These are phyloP conservation scores for Neodiprion lecontei DNA, from an alignment of 1,140 invertebrate genomes.

Conservation along the genomic window DNA sequence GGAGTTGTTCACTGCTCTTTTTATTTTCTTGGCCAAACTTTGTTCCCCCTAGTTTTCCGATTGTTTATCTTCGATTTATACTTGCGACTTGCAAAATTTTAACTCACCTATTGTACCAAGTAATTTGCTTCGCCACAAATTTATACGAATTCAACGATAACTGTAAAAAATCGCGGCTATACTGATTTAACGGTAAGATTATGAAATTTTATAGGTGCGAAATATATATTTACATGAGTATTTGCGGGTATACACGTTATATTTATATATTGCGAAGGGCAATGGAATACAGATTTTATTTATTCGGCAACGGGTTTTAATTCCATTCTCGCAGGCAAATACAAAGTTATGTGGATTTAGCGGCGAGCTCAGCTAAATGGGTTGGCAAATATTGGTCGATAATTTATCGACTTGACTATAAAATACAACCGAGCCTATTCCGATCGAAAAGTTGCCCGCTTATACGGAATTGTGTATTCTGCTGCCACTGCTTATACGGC, in stretches of 20 bases:
- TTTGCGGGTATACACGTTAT: background rate
- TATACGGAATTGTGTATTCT: background rate
- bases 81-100: too few relatives aligned
- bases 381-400: background rate
- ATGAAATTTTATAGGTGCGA: background rate
- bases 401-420: slow-evolving; percentile 1
- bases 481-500: background rate
- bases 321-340: background rate
- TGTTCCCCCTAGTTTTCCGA: too few relatives aligned
- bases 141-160: background rate
- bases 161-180: too few relatives aligned
- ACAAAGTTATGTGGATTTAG: slow-evolving; percentile 5
- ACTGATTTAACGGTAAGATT: background rate
- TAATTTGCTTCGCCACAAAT: background rate
- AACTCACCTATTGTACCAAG: background rate
- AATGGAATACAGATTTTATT: background rate
- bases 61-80: too few relatives aligned
- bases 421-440: background rate
- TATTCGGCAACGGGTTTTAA: background rate
- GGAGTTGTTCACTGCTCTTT: too few relatives aligned
- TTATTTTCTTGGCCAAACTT: too few relatives aligned
- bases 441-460: background rate
- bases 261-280: background rate
- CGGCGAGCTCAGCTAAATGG: background rate
- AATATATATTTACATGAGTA: too few relatives aligned